phyloP scores from a whole-genome alignment of 2,797 vertebrate genomes.

The Staurois parvus region DNA sequence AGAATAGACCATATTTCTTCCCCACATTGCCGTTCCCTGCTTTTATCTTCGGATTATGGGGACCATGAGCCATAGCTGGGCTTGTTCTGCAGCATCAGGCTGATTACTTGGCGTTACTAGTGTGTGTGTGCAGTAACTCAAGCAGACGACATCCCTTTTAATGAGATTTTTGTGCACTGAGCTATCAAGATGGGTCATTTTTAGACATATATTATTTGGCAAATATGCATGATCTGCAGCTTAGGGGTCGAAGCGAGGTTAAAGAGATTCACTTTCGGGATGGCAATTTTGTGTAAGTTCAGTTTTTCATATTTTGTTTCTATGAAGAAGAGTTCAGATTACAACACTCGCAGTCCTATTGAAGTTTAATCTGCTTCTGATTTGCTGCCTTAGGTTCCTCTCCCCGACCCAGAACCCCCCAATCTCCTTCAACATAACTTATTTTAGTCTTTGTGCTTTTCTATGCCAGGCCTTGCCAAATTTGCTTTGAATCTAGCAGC shows the following conservation, averaged over 20 bases:
- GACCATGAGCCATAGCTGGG: neutral
- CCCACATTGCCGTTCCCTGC: neutral
- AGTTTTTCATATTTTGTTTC: neutral
- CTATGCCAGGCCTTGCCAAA: no score
- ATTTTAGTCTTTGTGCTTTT: no score
- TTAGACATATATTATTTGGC: neutral
- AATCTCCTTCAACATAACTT: no score
- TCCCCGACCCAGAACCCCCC: no score
- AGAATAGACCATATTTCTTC: neutral
- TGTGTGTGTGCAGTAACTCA: neutral
- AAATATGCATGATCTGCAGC: neutral
- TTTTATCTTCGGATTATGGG: neutral
- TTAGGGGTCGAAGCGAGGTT: neutral
- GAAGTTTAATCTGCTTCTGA: no score
- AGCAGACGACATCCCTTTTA: constrained; percentile 35
- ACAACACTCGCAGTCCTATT: neutral
- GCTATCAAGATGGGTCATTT: constrained; percentile 40
- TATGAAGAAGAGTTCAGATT: neutral
- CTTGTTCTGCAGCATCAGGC: constrained; percentile 4
- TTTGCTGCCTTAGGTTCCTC: no score
- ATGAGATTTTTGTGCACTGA: constrained; percentile 50
- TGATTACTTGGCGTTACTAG: constrained; percentile 8
- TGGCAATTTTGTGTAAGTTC: neutral
- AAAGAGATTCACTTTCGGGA: neutral
- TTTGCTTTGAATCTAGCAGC: no score